These are phyloP conservation scores for Leucophora obtusa DNA, from an alignment of 2,888 invertebrate genomes.

Conservation along the genomic window DNA sequence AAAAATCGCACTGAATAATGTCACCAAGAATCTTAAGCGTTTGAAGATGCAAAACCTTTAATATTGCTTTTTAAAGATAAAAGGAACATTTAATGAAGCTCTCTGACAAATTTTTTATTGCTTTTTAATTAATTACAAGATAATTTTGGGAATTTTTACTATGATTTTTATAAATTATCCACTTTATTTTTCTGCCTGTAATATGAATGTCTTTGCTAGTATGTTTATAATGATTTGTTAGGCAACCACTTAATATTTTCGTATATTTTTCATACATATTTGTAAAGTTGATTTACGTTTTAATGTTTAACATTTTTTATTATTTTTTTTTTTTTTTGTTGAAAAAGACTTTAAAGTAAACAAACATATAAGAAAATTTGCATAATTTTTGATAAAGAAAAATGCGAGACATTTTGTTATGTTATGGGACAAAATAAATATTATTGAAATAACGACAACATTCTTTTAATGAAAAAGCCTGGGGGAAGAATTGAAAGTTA, in stretches of 20 bases:
- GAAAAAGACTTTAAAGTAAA: slow-evolving; percentile 50
- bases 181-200: too few relatives aligned
- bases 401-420: slow-evolving; percentile 29
- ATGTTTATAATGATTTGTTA: slow-evolving; percentile 40
- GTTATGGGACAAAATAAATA: slow-evolving; percentile 29
- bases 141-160: too few relatives aligned
- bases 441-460: slow-evolving; percentile 15
- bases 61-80: too few relatives aligned
- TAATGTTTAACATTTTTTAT: slow-evolving; percentile 42
- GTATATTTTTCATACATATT: slow-evolving; percentile 8
- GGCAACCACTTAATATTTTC: slow-evolving; percentile 45
- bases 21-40: too few relatives aligned
- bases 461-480: background rate
- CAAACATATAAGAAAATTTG: slow-evolving; percentile 43
- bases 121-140: too few relatives aligned
- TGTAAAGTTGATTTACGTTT: slow-evolving; percentile 50
- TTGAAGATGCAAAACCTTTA: too few relatives aligned
- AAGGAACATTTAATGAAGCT: too few relatives aligned
- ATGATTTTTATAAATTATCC: too few relatives aligned
- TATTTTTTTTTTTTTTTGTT: background rate
- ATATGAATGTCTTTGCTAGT: background rate
- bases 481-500: slow-evolving; percentile 37
- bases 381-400: slow-evolving; percentile 54
- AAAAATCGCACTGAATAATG: too few relatives aligned
- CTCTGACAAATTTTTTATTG: too few relatives aligned